Evolutionary conservation across 2,888 invertebrate genomes (phyloP).

Genomic region (Drosophila barbarae): DNA sequence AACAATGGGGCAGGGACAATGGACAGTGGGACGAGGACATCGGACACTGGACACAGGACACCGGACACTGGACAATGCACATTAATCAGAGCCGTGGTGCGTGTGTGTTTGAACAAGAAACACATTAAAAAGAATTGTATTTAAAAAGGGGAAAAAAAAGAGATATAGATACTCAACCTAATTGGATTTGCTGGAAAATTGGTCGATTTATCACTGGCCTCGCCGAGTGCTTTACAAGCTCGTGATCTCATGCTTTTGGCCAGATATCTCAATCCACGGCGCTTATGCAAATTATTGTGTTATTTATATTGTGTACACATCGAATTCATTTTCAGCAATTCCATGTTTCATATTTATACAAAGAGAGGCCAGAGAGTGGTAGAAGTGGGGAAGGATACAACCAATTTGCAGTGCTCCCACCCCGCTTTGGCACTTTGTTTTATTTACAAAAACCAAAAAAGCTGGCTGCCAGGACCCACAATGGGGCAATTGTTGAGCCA

Average conservation of each 20-base stretch:
- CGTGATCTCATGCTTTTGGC: conserved; percentile 23
- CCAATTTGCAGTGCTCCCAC: conserved; percentile 33
- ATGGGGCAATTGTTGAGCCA: conserved; percentile 62
- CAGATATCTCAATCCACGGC: conserved; percentile 28
- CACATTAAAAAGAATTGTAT: conserved; percentile 38
- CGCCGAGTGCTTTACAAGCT: conserved; percentile 24
- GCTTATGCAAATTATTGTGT: conserved; percentile 36
- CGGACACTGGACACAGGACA: conserved; percentile 37
- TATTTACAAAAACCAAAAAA: conserved; percentile 54
- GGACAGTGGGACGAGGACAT: conserved; percentile 43
- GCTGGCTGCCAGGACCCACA: conserved; percentile 46
- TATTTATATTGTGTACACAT: conserved; percentile 41
- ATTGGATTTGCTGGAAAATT: conserved; percentile 45
- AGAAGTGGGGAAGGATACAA: conserved; percentile 13
- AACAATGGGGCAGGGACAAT: conserved; percentile 46
- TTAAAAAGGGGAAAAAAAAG: conserved; percentile 7
- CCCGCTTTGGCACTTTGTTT: conserved; percentile 47
- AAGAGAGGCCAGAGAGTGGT: no score
- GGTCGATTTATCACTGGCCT: conserved; percentile 39
- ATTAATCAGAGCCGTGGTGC: conserved; percentile 43
- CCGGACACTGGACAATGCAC: conserved; percentile 36
- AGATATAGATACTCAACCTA: conserved; percentile 21
- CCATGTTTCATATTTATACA: conserved; percentile 37
- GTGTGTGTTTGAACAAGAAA: conserved; percentile 33
- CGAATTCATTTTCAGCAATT: conserved; percentile 35